Base-by-base conservation (phyloP, 2,797 vertebrate genomes). In the Tamandua tetradactyla region DNA sequence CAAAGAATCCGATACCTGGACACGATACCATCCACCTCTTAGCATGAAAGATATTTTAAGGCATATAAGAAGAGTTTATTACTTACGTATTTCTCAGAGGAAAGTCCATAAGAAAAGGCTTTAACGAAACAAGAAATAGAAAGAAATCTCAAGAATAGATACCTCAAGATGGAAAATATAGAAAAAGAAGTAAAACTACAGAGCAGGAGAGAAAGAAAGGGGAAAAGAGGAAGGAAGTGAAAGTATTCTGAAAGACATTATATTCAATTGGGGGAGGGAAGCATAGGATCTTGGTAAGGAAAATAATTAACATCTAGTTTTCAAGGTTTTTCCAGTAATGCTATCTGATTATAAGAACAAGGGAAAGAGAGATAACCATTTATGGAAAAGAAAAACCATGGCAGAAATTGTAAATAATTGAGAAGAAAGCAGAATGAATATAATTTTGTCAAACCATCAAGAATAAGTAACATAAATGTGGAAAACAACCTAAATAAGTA, bases 91-190 rank as follows among this genome's bases (percentile, higher is more conserved):
- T 87, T 22, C 35, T 69, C 35, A 91, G 40, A 85, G 68, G 25
- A 72, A 95, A 93, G 80, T 66, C 44, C 23, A 49, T 11, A 62
- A 61, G 49, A 84, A 91, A 81, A 89, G n/a, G 9, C 9, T 74
- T 47, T 57, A 68, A 35, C 17, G 8, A 72, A 87, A 82, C 5
- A 74, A 61, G 49, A 68, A 40, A 68, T 49, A 87, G 49, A 68
- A 40, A 68, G 42, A 87, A 52, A 57, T 11, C 40, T 55, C 55
- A 55, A 37, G 59, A 85, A 52, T 35, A 89, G 49, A 82, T 86
- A 68, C 42, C 25, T 87, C 80, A 91, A 40, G 22, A 68, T 79
- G 35, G 62, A 74, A 69, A 76, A 84, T 44, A 80, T 81, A 25
- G 64, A 59, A 37, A 83, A 27, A 81, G 27, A 94, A 72, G 10